Base-by-base conservation (phyloP, 2,888 invertebrate species). In the Ectemnius continuus region DNA sequence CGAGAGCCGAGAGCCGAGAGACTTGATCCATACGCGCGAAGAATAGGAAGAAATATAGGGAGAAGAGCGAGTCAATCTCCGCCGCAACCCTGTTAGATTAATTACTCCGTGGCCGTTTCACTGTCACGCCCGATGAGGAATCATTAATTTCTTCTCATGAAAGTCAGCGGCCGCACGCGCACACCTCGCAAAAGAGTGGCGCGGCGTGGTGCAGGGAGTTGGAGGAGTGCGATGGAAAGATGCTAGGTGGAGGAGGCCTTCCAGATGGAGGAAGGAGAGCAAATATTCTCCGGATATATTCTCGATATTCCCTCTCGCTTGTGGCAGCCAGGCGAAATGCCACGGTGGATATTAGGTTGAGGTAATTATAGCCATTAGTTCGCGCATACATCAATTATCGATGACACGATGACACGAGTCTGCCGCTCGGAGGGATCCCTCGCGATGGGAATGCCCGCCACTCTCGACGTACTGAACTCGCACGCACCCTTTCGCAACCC, bases 361-460 rank as follows among this genome's bases (percentile, higher is more conserved):
- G 88, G 85, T 88, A 89, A 89, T 89, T 86, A 88, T 86, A 84
- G 86, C 86, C 88, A 89, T 89, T 89, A 89, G 88, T 86, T 83
- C 82, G 85, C 85, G 84, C 87, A 88, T 89, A 89, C 89, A 89
- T 89, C 89, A 89, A 89, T 89, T 89, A 89, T 88, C 86, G 88
- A 89, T 85, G 89, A 88, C 88, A 88, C 85, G 88, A 88, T 88
- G 88, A 88, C 88, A 85, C 70, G 85, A 85, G 84, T 85, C 84
- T 80, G 82, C 75, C 83, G 85, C 87, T 84, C 77, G 79, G 80
- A 83, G 86, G 85, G 84, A 84, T 84, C 83, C 77, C 83, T 82
- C 74, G 76, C 81, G 77, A 85, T 83, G 85, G 83, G 79, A 84
- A 84, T 82, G 76, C 75, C 71, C 28, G 61, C 45, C 28, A 36